These are phyloP conservation scores for Tetramorium bicarinatum DNA, from an alignment of 2,888 invertebrate species.

Conservation along the genomic window DNA sequence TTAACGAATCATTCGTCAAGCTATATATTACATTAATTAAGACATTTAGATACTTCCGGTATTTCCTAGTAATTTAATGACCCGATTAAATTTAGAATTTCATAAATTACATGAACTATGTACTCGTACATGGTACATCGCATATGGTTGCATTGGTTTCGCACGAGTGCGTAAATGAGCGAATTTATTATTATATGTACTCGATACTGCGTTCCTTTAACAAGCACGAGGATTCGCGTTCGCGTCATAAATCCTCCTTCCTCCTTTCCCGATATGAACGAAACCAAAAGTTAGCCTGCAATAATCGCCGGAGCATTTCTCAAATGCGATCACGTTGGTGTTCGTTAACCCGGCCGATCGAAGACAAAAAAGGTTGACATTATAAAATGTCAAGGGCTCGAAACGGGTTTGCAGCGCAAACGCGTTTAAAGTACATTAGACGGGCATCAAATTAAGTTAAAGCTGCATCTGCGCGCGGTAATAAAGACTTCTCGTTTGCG, in stretches of 20 bases:
- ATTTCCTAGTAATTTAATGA: background rate
- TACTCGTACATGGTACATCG: background rate
- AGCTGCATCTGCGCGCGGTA: background rate
- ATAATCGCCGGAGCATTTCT: conserved; percentile 9
- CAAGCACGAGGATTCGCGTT: background rate
- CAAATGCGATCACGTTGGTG: conserved; percentile 26
- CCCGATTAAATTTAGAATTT: background rate
- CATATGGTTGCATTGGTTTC: background rate
- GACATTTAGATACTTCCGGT: background rate
- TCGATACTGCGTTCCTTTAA: background rate
- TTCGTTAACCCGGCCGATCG: conserved; percentile 26
- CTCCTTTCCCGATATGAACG: background rate
- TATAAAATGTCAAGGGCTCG: conserved; percentile 18
- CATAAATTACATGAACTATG: background rate
- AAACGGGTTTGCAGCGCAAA: conserved; percentile 18
- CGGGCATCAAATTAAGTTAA: conserved; percentile 18
- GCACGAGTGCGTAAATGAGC: background rate
- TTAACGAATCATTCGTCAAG: background rate
- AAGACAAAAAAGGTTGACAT: conserved; percentile 4
- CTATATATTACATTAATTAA: background rate
- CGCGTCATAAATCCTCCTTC: background rate
- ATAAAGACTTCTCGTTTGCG: conserved; percentile 44
- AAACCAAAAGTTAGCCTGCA: conserved; percentile 33
- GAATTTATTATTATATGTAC: conserved; percentile 11
- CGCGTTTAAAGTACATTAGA: conserved; percentile 21